These are phyloP conservation scores for Dolichopus griseipennis DNA, from an alignment of 2,888 invertebrate species.

Conservation along the genomic window DNA sequence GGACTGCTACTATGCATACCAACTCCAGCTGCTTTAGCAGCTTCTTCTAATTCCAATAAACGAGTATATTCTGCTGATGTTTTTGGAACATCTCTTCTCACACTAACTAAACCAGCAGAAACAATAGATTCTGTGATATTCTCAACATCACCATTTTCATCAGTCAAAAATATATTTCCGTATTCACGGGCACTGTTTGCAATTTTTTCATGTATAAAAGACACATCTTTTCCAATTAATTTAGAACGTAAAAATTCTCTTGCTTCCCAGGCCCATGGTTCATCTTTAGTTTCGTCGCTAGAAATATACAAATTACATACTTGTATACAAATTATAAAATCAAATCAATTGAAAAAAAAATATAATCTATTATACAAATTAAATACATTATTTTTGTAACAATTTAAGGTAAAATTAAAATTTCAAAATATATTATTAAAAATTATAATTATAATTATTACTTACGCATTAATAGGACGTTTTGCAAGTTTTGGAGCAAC, in stretches of 20 bases:
- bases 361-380: too few species aligned
- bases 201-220: constrained; percentile 75
- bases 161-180: constrained; percentile 77
- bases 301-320: constrained; percentile 33
- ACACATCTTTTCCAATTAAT: constrained; percentile 82
- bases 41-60: constrained; percentile 79
- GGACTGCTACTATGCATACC: constrained; percentile 62
- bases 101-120: constrained; percentile 79
- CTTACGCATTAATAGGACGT: constrained; percentile 51
- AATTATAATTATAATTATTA: neutral
- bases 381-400: too few species aligned
- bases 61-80: constrained; percentile 58
- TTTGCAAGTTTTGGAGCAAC: constrained; percentile 85
- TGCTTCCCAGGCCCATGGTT: constrained; percentile 97
- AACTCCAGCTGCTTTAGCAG: constrained; percentile 77
- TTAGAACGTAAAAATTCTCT: constrained; percentile 89
- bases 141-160: constrained; percentile 67
- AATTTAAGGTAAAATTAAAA: too few species aligned
- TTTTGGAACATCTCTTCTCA: constrained; percentile 59
- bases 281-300: constrained; percentile 67
- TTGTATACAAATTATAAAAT: neutral
- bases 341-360: constrained; percentile 12
- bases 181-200: constrained; percentile 79
- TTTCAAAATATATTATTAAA: too few species aligned
- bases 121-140: constrained; percentile 84